Percentiles rank a stretch among this genome's conserved stretches.
These are phyloP conservation scores for Lanius collurio DNA, from an alignment of 2,113 vertebrate species.

Conservation along the genomic window DNA sequence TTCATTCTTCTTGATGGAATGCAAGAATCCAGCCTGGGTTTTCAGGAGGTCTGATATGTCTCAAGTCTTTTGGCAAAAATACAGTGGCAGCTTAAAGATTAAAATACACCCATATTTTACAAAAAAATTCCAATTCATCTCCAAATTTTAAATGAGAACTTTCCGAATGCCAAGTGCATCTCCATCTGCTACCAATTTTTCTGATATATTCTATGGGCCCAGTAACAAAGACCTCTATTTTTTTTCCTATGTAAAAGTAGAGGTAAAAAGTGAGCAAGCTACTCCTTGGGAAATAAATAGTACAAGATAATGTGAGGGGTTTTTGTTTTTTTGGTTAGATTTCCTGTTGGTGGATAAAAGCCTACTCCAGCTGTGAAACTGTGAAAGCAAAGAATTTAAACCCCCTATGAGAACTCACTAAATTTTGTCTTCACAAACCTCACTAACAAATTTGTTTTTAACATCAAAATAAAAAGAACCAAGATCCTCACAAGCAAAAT, in stretches of 20 bases:
- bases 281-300: not conserved
- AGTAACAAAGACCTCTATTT: not conserved
- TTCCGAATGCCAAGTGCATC: not conserved
- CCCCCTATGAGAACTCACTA: not conserved
- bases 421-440: not conserved
- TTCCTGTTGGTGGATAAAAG: slow-evolving; percentile 10
- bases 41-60: not conserved
- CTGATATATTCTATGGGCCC: not conserved
- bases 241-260: not conserved
- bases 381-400: not conserved
- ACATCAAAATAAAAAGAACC: not conserved
- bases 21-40: not conserved
- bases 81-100: not conserved
- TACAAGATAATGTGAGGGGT: not conserved
- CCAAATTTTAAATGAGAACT: not conserved
- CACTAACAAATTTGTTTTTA: not conserved
- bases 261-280: not conserved
- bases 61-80: not conserved
- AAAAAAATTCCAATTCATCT: not conserved
- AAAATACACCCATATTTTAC: not conserved
- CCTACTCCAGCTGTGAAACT: not conserved
- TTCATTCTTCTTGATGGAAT: not conserved
- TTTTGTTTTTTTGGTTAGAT: not conserved
- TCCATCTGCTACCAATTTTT: not conserved
- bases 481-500: not conserved